Base-by-base conservation (phyloP, 2,797 vertebrate genomes). In the Typhlichthys subterraneus region DNA sequence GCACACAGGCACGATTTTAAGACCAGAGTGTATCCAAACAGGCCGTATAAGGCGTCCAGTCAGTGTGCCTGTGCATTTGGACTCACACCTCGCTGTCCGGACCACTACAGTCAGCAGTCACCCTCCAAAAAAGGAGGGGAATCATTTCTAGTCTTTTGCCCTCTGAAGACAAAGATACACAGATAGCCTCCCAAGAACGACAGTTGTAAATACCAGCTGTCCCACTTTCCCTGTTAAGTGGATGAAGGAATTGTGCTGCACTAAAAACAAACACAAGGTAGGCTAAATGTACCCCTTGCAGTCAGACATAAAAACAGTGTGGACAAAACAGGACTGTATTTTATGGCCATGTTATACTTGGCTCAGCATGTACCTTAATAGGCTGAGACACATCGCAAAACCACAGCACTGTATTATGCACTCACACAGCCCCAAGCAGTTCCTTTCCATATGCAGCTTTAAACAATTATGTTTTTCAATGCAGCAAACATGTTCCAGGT, bases 51-150 rank as follows among this genome's bases (percentile, higher is more conserved):
- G 88, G 86, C 61, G 48, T 75, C 73, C 58, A 59, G 52, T 54
- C 65, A 62, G 54, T 58, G 66, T 57, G 46, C 12, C 54, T 53
- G 48, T 79, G 79, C 59, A 62, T 67, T 42, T 84, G 77, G 77
- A 80, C 72, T 52, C 53, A 53, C 78, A 78, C 73, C 69, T 82
- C 74, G 59, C 72, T 67, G 67, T 66, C 58, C 77, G 59, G 73
- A 77, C 67, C 57, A 23, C 60, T 67, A 74, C 73, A 65, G 75
- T 73, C 74, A 80, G 67, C 31, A 13, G 48, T 73, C 46, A 0
- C 76, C 59, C 67, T 87, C 90, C 90, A 85, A 91, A 92, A 91
- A 91, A 91, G 89, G 91, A 90, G 61, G 87, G 75, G 79, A 87
- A 89, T 87, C 70, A 63, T 77, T 83, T 74, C 63, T 76, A 42